A percentile compares a stretch with the other conserved stretches of the same genome.
Evolutionary conservation across 1,140 invertebrate species (phyloP).

Genomic region (Notospermus geniculatus): DNA sequence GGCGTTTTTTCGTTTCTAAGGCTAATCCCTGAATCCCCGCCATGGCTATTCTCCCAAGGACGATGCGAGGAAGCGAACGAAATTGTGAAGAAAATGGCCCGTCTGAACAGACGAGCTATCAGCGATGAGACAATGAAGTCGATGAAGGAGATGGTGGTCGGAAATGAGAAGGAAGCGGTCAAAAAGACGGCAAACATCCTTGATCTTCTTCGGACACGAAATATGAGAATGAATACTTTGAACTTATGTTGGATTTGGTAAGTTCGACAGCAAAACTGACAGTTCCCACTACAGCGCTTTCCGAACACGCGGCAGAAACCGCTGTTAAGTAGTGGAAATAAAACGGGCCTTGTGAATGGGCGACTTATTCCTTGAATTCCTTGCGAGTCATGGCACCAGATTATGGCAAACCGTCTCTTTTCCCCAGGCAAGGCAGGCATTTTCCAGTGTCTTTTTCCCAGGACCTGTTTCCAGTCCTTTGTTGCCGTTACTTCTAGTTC

Average conservation of each 20-base stretch:
- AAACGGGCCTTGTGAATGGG: too few species aligned
- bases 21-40: constrained; percentile 22
- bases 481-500: not conserved
- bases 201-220: not conserved
- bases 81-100: constrained; percentile 18
- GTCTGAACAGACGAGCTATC: too few species aligned
- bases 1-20: not conserved
- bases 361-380: too few species aligned
- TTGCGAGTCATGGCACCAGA: too few species aligned
- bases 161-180: not conserved
- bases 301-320: too few species aligned
- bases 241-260: not conserved
- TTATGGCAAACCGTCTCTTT: too few species aligned
- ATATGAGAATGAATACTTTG: not conserved
- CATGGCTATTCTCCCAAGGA: constrained; percentile 19
- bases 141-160: not conserved
- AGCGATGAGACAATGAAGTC: too few species aligned
- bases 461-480: too few species aligned
- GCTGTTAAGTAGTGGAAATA: too few species aligned
- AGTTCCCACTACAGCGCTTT: too few species aligned
- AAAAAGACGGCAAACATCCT: not conserved
- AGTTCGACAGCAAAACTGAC: not conserved
- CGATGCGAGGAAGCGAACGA: constrained; percentile 18
- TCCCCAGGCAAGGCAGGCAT: too few species aligned
- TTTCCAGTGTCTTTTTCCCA: too few species aligned